Evolutionary conservation across 1,140 invertebrate species (phyloP), one percentile per base, ranked within the genome.

Genomic region (Drosophila kanapiae): DNA sequence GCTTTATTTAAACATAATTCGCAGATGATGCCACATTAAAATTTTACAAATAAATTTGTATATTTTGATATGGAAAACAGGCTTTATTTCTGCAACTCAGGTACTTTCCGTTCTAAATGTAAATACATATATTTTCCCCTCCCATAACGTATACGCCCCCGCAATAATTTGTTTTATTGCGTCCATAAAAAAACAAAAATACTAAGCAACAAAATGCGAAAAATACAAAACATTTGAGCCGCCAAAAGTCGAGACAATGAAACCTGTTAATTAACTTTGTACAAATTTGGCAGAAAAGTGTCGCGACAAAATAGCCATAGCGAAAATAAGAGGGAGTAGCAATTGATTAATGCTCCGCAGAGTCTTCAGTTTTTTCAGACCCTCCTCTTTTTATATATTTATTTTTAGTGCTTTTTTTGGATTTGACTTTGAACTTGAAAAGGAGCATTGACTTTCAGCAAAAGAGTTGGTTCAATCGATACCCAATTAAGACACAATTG

Each of bases 181-280:
- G 37, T 60, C 37, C 70, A 56, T 63, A 49, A 69, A 83, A 71
- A 62, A 70, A 58, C n/a, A n/a, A n/a, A 23, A 2, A 23, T 2
- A 78, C 58, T 57, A 62, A 64, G 43, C 40, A 61, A 75, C 75
- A 62, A 58, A 53, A 80, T 62, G 40, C 56, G 60, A 77, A 81
- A 64, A 62, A 70, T 40, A 56, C 23, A 60, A 49, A 65, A 71
- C 23, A 33, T 18, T 53, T 45, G 37, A 71, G 69, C 65, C 29
- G 51, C 51, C 51, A 63, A 68, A 74, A 35, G 35, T 27, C 54
- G 57, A 58, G 67, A 80, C 80, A 87, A 80, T 83, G 80, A 87
- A 87, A 87, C 83, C 80, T 78, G 83, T 87, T 87, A 87, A 87
- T 87, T 83, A 87, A 83, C 68, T 88, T 69, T 87, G 84, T 43